Percentiles rank a stretch among this genome's conserved stretches.
Evolutionary conservation across 1,140 invertebrate species (phyloP).

Genomic region (Bombyx mandarina): DNA sequence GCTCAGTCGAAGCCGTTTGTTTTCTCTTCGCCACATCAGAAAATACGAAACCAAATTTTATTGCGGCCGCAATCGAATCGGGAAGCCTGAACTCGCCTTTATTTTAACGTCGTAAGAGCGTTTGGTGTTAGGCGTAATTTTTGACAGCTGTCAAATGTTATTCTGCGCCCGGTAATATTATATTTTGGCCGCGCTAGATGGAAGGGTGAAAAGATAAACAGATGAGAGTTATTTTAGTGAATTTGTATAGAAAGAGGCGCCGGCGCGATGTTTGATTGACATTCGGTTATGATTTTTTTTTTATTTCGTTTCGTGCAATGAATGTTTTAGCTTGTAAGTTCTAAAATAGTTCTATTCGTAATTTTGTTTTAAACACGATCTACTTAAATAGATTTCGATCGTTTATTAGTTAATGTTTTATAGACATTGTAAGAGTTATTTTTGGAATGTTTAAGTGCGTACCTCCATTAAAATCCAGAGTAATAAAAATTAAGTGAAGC

Average conservation of each 20-base stretch:
- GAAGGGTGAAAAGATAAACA: conserved; percentile 69
- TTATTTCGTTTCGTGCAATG: background rate
- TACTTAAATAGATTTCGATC: no score
- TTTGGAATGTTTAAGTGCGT: no score
- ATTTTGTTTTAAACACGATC: no score
- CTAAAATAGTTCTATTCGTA: no score
- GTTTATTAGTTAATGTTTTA: no score
- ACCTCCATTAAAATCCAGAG: no score
- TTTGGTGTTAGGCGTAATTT: conserved; percentile 9
- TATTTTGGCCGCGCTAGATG: conserved; percentile 61
- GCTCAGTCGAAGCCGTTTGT: conserved; percentile 35
- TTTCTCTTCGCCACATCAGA: conserved; percentile 63
- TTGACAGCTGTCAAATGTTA: conserved; percentile 18
- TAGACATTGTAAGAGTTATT: no score
- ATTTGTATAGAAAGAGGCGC: conserved; percentile 66
- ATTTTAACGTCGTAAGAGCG: conserved; percentile 15
- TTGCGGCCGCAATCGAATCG: conserved; percentile 6
- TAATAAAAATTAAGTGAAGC: no score
- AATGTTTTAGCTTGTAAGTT: no score
- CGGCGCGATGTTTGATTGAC: conserved; percentile 48
- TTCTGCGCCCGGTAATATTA: conserved; percentile 61
- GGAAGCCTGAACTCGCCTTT: conserved; percentile 15
- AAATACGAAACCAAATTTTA: conserved; percentile 39
- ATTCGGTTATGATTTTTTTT: conserved; percentile 35
- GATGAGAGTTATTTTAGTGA: conserved; percentile 60